These are phyloP conservation scores for Echinarachnius parma DNA, from an alignment of 53 echinoderm and acorn worm genomes.

Conservation along the genomic window DNA sequence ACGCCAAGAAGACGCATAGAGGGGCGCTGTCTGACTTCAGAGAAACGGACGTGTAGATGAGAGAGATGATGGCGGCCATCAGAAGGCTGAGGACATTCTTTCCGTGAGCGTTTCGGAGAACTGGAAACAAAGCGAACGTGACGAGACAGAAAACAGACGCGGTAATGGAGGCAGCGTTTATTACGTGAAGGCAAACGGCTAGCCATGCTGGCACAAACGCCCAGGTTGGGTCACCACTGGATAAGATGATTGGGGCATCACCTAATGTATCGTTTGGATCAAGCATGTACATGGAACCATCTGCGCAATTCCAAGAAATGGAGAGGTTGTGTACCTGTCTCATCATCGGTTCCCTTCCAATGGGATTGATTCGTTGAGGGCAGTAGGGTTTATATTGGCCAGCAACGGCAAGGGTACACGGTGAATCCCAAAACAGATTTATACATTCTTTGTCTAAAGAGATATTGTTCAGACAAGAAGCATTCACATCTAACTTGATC, in stretches of 20 bases:
- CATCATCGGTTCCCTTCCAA: too few relatives aligned
- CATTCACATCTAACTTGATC: too few relatives aligned
- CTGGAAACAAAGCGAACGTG: constrained; percentile 5
- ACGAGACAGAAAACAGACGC: constrained; percentile 16
- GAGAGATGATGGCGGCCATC: background rate
- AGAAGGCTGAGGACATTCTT: constrained; percentile 20
- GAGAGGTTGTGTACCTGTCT: too few relatives aligned
- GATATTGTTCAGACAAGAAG: too few relatives aligned
- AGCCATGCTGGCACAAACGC: constrained; percentile 11
- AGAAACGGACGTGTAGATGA: constrained; percentile 14
- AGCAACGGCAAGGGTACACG: too few relatives aligned
- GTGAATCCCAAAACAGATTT: too few relatives aligned
- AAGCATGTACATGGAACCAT: too few relatives aligned
- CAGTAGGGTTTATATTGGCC: too few relatives aligned
- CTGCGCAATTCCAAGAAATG: too few relatives aligned
- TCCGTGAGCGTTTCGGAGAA: constrained; percentile 26
- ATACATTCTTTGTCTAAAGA: too few relatives aligned
- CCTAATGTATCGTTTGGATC: too few relatives aligned
- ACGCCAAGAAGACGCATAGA: constrained; percentile 26
- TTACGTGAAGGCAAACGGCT: constrained; percentile 1
- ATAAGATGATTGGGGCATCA: background rate
- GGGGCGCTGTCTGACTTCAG: background rate
- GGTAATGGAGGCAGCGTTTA: constrained; percentile 7
- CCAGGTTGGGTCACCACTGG: constrained; percentile 23
- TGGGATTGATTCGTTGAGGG: too few relatives aligned